Evolutionary conservation across 2,113 vertebrate genomes (phyloP), one percentile per base, ranked within the genome.

Genomic region (Pomatostomus ruficeps): DNA sequence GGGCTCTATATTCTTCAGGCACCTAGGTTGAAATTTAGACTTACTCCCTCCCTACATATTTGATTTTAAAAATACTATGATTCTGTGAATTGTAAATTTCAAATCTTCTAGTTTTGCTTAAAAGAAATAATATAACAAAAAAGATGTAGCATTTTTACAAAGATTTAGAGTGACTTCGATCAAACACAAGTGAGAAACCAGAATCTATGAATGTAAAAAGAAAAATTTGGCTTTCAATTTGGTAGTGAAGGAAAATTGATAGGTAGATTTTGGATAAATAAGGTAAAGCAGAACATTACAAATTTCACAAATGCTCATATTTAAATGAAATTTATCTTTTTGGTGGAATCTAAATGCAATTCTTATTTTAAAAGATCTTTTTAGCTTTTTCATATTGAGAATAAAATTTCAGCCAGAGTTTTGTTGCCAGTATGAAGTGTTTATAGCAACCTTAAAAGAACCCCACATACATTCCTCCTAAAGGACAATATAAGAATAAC

Each of bases 31-130:
- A 88, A 46, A 62, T 67, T 71, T 29, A 77, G 31, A 51, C 33
- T 62, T 48, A 38, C 2, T 7, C 5, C 26, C 14, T 55, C 9
- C 6, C 6, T 57, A 36, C 0, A 0, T 1, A 51, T 22, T 65
- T 65, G 2, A 24, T 80, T 84, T 48, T 1, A 51, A 79, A 89
- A 58, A 24, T 29, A 5, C 3, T 4, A 13, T 1, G 1, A 38
- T 28, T 62, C 14, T 18, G 9, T 58, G n/a, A 84, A 80, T 57
- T 33, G 3, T 6, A 80, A 43, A 62, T 76, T 74, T 72, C 33
- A 43, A 33, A 28, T 38, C 10, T 4, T 42, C 2, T n/a, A 48
- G 2, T 52, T 62, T 48, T 71, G 15, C 19, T 71, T 63, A 33
- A 58, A 59, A n/a, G 38, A 55, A 1, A 4, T 13, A 51, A 35